Percentiles rank a stretch among this genome's conserved stretches.
Conservation (phyloP, 1,140 invertebrate genomes). For the Sycophaga agraensis region DNA sequence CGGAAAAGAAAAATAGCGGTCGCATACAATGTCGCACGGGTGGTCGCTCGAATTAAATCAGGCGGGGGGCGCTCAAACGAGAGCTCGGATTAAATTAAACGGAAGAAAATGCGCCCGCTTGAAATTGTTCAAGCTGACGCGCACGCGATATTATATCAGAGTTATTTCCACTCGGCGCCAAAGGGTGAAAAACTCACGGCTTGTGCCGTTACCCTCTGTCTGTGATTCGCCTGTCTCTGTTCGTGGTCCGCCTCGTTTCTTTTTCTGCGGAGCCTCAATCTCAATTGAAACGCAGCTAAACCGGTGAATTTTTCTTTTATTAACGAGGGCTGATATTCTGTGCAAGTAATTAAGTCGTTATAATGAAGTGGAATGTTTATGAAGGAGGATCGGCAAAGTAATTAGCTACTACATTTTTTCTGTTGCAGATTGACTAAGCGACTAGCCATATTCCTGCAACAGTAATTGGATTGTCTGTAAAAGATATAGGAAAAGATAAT, state of each 20-base stretch:
- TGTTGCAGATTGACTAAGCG: too few species aligned
- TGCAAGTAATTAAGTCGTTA: too few species aligned
- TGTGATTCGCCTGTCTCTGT: background rate
- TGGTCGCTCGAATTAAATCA: slow-evolving; percentile 19
- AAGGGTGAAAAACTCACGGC: background rate
- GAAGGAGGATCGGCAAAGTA: too few species aligned
- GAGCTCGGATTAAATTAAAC: slow-evolving; percentile 22
- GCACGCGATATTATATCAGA: slow-evolving; percentile 23
- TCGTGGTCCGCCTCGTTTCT: background rate
- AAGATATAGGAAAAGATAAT: too few species aligned
- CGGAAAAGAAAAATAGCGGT: background rate
- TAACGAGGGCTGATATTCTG: too few species aligned
- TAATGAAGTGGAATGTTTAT: too few species aligned
- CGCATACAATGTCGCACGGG: slow-evolving; percentile 1
- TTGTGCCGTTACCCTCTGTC: background rate
- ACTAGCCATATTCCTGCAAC: too few species aligned
- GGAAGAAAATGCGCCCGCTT: slow-evolving; percentile 17
- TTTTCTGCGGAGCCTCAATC: too few species aligned
- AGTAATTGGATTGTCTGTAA: too few species aligned
- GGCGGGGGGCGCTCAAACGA: background rate
- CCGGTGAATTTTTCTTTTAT: too few species aligned
- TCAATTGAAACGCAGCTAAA: too few species aligned
- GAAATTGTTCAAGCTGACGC: slow-evolving; percentile 25
- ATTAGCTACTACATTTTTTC: too few species aligned
- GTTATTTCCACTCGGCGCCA: slow-evolving; percentile 20